Evolutionary conservation across 2,888 invertebrate genomes (phyloP).

Genomic region (Rotaria sp.): DNA sequence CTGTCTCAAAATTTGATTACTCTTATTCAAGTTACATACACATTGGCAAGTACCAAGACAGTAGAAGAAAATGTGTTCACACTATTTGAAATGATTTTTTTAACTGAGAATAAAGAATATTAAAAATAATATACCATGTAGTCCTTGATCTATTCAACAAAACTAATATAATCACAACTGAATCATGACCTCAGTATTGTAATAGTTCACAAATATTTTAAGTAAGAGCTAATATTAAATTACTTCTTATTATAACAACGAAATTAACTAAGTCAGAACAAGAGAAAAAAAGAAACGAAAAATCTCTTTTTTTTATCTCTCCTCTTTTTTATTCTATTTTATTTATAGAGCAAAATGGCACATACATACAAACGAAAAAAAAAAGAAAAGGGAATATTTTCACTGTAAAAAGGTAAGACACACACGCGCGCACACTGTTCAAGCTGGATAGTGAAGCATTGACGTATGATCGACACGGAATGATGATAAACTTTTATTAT

Average conservation of each 20-base stretch:
- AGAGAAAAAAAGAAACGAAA: background rate
- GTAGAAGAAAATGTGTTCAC: background rate
- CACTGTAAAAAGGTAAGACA: constrained; percentile 19
- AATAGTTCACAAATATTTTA: background rate
- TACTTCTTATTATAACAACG: background rate
- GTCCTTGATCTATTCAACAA: too few species aligned
- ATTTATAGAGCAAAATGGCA: background rate
- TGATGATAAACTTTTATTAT: constrained; percentile 24
- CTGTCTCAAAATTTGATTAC: background rate
- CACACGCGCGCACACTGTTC: background rate
- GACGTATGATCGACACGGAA: constrained; percentile 28
- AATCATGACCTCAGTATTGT: too few species aligned
- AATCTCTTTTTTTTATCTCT: background rate
- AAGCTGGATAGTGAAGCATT: constrained; percentile 29
- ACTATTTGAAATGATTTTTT: too few species aligned
- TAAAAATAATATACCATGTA: too few species aligned
- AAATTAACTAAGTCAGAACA: background rate
- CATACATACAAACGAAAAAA: background rate
- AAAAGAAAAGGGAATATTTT: background rate
- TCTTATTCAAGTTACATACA: background rate
- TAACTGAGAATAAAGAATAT: too few species aligned
- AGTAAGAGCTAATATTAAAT: background rate
- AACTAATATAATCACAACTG: too few species aligned
- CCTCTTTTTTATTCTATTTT: background rate
- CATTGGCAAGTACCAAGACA: background rate